phyloP scores from a whole-genome alignment of 2,797 vertebrate species.

The Sebastes aleutianus region DNA sequence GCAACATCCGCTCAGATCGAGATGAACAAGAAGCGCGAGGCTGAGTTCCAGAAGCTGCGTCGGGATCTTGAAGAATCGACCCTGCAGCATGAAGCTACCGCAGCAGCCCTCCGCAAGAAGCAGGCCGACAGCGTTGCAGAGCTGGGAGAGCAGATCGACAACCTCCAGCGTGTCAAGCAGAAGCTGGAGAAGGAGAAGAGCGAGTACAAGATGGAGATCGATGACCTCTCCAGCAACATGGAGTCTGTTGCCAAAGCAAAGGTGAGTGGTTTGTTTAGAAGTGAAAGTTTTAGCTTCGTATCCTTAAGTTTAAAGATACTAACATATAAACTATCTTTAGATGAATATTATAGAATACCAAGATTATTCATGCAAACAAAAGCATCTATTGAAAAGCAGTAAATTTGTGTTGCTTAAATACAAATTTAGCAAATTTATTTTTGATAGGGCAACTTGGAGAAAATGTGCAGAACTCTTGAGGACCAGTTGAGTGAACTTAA shows the following conservation, averaged over 20 bases:
- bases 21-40: constrained; percentile 88
- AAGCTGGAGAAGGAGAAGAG: constrained; percentile 53
- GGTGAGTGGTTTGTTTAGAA: not conserved
- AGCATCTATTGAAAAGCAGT: not conserved
- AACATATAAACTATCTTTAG: not conserved
- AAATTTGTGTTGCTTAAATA: not conserved
- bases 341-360: not conserved
- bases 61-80: constrained; percentile 65
- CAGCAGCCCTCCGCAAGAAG: constrained; percentile 48
- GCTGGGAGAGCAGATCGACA: constrained; percentile 58
- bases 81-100: constrained; percentile 48
- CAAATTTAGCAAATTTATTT: not conserved
- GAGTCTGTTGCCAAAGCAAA: constrained; percentile 47
- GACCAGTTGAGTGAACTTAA: constrained; percentile 87
- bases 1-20: constrained; percentile 82
- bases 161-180: constrained; percentile 55
- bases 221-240: constrained; percentile 64
- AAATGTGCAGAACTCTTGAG: constrained; percentile 86
- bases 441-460: constrained; percentile 88
- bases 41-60: constrained; percentile 86
- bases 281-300: not conserved
- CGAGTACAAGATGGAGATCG: constrained; percentile 61
- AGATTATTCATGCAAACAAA: not conserved
- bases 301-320: not conserved
- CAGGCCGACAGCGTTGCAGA: constrained; percentile 48